These are phyloP conservation scores for Bujurquina vittata DNA, from an alignment of 2,113 vertebrate genomes.

Conservation along the genomic window DNA sequence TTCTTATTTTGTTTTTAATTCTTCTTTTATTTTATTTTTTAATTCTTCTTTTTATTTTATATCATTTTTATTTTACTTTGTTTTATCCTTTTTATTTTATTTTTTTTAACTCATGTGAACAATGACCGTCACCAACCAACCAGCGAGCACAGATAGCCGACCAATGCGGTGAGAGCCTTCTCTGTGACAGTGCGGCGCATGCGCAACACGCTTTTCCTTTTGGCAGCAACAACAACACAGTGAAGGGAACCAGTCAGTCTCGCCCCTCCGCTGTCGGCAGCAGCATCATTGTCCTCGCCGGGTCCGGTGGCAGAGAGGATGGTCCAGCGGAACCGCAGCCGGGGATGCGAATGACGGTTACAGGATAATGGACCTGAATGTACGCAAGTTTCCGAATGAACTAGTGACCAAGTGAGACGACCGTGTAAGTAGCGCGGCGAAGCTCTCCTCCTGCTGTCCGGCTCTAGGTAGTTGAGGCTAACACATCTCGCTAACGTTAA, in stretches of 20 bases:
- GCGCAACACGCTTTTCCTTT: constrained; percentile 42
- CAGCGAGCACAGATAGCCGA: not conserved
- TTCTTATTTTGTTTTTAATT: too few species aligned
- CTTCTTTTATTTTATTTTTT: too few species aligned
- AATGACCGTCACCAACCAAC: constrained; percentile 8
- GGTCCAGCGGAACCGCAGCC: constrained; percentile 49
- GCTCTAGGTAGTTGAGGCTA: constrained; percentile 49
- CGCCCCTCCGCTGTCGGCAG: constrained; percentile 45
- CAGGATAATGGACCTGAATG: constrained; percentile 47
- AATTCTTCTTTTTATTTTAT: too few species aligned
- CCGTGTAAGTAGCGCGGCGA: constrained; percentile 59
- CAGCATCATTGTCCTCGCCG: constrained; percentile 35
- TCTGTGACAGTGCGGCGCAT: constrained; percentile 50
- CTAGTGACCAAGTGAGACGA: constrained; percentile 55
- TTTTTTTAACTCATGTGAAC: not conserved
- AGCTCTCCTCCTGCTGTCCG: constrained; percentile 6
- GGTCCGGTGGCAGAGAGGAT: constrained; percentile 64
- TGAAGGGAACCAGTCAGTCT: constrained; percentile 36
- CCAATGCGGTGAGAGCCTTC: constrained; percentile 51
- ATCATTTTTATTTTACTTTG: too few species aligned
- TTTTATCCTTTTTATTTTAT: not conserved
- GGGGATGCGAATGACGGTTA: constrained; percentile 59
- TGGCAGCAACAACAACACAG: constrained; percentile 73
- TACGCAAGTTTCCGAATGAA: constrained; percentile 32
- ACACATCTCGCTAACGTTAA: constrained; percentile 65